Evolutionary conservation across 2,888 invertebrate species (phyloP).

Genomic region (Gisinianus flammeolus): DNA sequence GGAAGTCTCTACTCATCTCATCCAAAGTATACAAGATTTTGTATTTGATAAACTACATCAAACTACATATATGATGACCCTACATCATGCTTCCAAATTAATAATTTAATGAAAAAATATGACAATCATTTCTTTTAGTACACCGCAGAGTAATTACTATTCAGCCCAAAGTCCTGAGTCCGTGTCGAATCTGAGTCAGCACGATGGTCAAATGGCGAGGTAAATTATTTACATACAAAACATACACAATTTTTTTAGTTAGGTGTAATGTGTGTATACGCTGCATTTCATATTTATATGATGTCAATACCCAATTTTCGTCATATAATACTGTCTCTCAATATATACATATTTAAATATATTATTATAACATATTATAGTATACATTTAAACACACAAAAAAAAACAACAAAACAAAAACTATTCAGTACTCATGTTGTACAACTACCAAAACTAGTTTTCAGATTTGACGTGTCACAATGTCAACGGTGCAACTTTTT

Average conservation of each 20-base stretch:
- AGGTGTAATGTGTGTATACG: conserved; percentile 6
- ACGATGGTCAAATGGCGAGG: conserved; percentile 11
- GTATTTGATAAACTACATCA: too few relatives aligned
- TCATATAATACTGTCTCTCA: conserved; percentile 16
- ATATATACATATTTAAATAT: not conserved
- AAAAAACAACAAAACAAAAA: not conserved
- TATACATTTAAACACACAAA: not conserved
- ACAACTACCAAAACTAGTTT: conserved; percentile 25
- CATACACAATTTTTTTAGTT: not conserved
- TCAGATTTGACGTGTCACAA: conserved; percentile 12
- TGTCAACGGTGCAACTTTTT: conserved; percentile 39
- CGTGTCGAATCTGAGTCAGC: conserved; percentile 3
- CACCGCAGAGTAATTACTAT: conserved; percentile 21
- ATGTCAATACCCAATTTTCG: not conserved
- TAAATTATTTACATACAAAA: conserved; percentile 6
- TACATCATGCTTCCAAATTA: too few relatives aligned
- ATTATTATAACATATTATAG: not conserved
- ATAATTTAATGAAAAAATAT: too few relatives aligned
- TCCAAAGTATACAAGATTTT: too few relatives aligned
- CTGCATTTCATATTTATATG: conserved; percentile 15
- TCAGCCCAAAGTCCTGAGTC: conserved; percentile 28
- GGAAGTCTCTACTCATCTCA: conserved; percentile 6
- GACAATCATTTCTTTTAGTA: too few relatives aligned
- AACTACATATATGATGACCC: too few relatives aligned
- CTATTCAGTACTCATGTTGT: conserved; percentile 19